Evolutionary conservation across 1,140 invertebrate genomes (phyloP).

Genomic region (Lepidotrigona ventralis): DNA sequence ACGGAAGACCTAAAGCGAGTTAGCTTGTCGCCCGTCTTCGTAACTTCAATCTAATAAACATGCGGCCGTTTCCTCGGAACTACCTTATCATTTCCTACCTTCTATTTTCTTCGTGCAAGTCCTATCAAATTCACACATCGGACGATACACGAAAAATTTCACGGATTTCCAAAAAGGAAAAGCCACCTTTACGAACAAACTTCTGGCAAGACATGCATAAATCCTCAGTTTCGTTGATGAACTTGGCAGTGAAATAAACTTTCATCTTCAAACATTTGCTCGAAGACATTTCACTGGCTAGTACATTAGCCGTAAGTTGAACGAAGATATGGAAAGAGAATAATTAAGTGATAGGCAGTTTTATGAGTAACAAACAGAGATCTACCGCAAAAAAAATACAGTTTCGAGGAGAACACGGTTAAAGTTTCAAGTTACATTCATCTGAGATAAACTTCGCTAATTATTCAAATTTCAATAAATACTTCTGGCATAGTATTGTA

Average conservation of each 20-base stretch:
- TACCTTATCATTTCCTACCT: slow-evolving; percentile 34
- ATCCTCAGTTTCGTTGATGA: background rate
- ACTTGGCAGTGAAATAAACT: background rate
- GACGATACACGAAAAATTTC: background rate
- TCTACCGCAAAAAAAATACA: too few relatives aligned
- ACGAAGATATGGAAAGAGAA: too few relatives aligned
- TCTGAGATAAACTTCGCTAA: too few relatives aligned
- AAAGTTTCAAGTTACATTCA: too few relatives aligned
- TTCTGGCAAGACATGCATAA: background rate
- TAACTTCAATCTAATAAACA: slow-evolving; percentile 70
- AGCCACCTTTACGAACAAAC: background rate
- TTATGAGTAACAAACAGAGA: too few relatives aligned
- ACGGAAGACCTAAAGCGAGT: slow-evolving; percentile 62
- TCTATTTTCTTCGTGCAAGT: slow-evolving; percentile 19
- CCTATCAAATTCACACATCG: background rate
- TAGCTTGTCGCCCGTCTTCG: slow-evolving; percentile 46
- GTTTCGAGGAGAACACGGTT: too few relatives aligned
- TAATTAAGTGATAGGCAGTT: too few relatives aligned
- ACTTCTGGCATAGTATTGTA: too few relatives aligned
- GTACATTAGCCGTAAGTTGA: background rate
- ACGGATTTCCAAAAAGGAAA: background rate
- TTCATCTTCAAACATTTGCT: background rate
- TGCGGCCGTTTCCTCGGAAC: slow-evolving; percentile 49
- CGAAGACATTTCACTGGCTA: too few relatives aligned
- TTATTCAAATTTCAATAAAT: too few relatives aligned